Base-by-base conservation (phyloP, 2,888 invertebrate genomes). In the Lasioglossum pauxillum region DNA sequence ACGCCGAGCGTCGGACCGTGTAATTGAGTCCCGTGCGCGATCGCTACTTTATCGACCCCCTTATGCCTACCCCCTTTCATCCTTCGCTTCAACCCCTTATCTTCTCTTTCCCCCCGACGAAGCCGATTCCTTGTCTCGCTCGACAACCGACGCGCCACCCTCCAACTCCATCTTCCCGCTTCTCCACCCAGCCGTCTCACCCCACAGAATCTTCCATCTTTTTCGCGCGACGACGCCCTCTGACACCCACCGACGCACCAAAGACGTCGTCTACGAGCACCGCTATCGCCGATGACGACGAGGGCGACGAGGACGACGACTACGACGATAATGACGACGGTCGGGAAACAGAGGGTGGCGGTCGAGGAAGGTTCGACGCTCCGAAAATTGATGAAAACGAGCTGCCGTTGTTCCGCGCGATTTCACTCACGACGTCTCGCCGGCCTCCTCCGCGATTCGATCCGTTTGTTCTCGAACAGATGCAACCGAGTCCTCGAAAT, bases 41-140 rank as follows among this genome's bases (percentile, higher is more conserved):
- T 95, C 95, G 94, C 95, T 95, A 94, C 95, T 95, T 95, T 95
- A 95, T 95, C 95, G 95, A 95, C 94, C 94, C 93, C 93, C 93
- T 92, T 91, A 92, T 89, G 88, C 92, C 90, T 85, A 82, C 84
- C 88, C 90, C 90, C 88, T 87, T 83, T 86, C 87, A 86, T 86
- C 77, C 87, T 76, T 72, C 71, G 76, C 88, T 77, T 72, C 80
- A 78, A 81, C 83, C 88, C 85, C 79, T 64, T 72, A 57, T 76
- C 74, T 76, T 12, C 81, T 31, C 82, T 84, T 82, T 75, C 84
- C 76, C 80, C 74, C 82, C 49, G 46, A 41, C 84, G 41, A 35
- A 60, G 53, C 49, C 31, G 78, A 49, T 77, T 86, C 82, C 83
- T 75, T 84, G 79, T 83, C 89, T 89, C 86, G 75, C 84, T 82